Base-by-base conservation (phyloP, 2,888 invertebrate species). In the Troides helena region DNA sequence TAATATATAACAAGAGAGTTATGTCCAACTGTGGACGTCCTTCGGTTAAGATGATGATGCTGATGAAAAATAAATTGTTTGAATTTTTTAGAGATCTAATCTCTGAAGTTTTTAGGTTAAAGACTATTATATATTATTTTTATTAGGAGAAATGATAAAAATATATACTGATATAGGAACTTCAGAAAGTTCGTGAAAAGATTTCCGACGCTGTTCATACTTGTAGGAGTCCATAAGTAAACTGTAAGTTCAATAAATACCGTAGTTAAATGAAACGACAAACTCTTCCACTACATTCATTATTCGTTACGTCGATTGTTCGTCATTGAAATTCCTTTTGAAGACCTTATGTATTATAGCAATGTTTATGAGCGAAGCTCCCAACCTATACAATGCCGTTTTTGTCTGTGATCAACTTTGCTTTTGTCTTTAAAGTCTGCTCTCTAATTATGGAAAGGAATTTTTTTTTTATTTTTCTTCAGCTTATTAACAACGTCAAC, bases 241-340 rank as follows among this genome's bases (percentile, higher is more conserved):
- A 36, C 70, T 70, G 43, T 23, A 66, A 70, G 63, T 63, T 67
- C 67, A 63, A 63, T 63, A 70, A 70, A 66, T 70, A 67, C 70
- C 63, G 70, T 70, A 70, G 67, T 67, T 67, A 70, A 67, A 67
- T 70, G 66, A 70, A 70, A 70, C 63, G 70, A 66, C 70, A 60
- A 70, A 67, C 67, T 67, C 70, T 70, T 64, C 67, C 67, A 56
- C 70, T 70, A 70, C 67, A 67, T 70, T 66, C 67, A 70, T 70
- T 70, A 70, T 70, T 70, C 66, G 58, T 70, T 64, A 60, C 67
- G 63, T 67, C 70, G 53, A 67, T 70, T 70, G 70, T 67, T 66
- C 59, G 67, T 67, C 67, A 70, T 70, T 70, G 66, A 70, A 70
- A 70, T 70, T 70, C 67, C 70, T 62, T 63, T 64, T 67, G 56